Base-by-base conservation (phyloP, 1,140 invertebrate species). In the Campoletis sonorensis region DNA sequence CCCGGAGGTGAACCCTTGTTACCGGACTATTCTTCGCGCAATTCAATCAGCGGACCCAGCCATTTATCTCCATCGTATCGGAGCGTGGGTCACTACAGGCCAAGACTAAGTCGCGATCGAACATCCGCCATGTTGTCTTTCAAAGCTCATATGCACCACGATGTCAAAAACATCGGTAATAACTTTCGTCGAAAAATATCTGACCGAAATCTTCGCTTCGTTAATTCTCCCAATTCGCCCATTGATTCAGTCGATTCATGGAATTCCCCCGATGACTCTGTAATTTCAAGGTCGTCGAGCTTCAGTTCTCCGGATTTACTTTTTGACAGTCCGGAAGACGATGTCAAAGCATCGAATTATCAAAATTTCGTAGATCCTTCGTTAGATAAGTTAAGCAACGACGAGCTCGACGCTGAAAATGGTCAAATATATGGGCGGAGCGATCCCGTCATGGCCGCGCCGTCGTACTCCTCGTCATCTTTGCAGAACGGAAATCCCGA, bases 141-240 rank as follows among this genome's bases (percentile, higher is more conserved):
- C 27, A 85, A 80, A 54, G 84, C 84, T 61, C 84, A 85, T 64
- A 82, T 85, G 80, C 84, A 85, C 75, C 84, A 85, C 40, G 40
- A 80, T 15, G 84, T 85, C 18, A 18, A 71, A 5, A 82, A 85
- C 45, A 85, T 85, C 54, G 84, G 84, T 7, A 85, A 83, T 27
- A 73, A 81, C 16, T 83, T 85, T 68, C 27, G 83, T 61, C 79
- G 75, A 11, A 80, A 27, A 75, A 37, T 23, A 13, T 33, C 79
- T 70, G 0, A 81, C 0, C 76, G 77, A 23, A 83, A 81, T 51
- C 40, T 79, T 76, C 75, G 58, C 26, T 33, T 73, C 7, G 26
- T 49, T 0, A 68, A 54, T 33, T 16, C 30, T 49, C n/a, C 54
- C n/a, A n/a, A 40, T 61, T 77, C 18, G 7, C 75, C 75, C 10